A percentile compares a stretch with the other conserved stretches of the same genome.
Evolutionary conservation across 2,888 invertebrate genomes (phyloP).

Genomic region (Chloroclystis v-ata): DNA sequence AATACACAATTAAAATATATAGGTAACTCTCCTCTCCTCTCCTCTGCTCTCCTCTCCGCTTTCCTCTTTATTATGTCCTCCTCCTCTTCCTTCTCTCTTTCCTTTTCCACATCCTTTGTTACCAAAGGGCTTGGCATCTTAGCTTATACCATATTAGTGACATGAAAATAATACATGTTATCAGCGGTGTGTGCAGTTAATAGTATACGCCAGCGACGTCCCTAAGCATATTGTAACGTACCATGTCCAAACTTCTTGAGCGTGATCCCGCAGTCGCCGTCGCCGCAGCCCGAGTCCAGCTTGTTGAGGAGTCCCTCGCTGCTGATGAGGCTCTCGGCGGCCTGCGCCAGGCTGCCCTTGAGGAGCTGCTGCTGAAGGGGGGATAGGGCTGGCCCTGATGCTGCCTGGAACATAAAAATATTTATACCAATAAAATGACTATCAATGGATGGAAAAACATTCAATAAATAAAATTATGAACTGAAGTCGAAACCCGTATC

Average conservation of each 20-base stretch:
- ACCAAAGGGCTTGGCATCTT: too few species aligned
- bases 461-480: too few species aligned
- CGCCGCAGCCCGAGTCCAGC: constrained; percentile 84
- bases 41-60: not conserved
- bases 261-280: constrained; percentile 87
- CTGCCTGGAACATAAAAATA: constrained; percentile 32
- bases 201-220: too few species aligned
- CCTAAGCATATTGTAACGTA: constrained; percentile 27
- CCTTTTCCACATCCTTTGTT: too few species aligned
- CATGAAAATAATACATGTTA: too few species aligned
- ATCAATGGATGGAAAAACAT: too few species aligned
- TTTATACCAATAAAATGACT: too few species aligned
- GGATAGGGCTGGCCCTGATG: constrained; percentile 49
- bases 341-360: constrained; percentile 55
- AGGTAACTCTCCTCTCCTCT: not conserved
- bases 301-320: constrained; percentile 80
- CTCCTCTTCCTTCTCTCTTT: too few species aligned
- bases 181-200: too few species aligned
- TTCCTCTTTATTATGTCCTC: too few species aligned
- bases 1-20: not conserved
- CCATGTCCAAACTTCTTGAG: constrained; percentile 80
- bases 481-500: too few species aligned
- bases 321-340: constrained; percentile 75
- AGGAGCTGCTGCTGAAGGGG: constrained; percentile 44
- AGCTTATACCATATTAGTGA: too few species aligned